These are phyloP conservation scores for Xyrichtys novacula DNA, from an alignment of 2,797 vertebrate genomes.

Conservation along the genomic window DNA sequence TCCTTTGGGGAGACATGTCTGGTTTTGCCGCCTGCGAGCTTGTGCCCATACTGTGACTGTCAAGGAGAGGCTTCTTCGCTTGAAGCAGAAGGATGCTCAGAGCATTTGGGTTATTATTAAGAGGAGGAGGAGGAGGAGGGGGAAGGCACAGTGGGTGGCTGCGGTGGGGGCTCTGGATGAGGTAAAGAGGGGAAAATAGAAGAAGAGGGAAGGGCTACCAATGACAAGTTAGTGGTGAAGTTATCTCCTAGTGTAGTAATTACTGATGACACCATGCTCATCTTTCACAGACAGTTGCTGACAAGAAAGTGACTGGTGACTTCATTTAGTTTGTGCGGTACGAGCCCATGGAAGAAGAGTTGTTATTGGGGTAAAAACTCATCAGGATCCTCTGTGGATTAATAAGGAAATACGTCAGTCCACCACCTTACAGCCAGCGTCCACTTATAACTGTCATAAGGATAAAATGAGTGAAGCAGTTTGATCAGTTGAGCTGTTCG, in stretches of 20 bases:
- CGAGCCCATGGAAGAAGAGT: neutral
- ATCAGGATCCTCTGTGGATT: too few species aligned
- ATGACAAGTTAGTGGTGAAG: conserved; percentile 65
- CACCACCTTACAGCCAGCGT: neutral
- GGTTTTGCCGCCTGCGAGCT: conserved; percentile 50
- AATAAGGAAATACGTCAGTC: too few species aligned
- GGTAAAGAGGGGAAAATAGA: conserved; percentile 62
- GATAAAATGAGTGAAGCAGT: neutral
- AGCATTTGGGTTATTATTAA: conserved; percentile 69
- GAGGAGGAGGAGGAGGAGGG: conserved; percentile 20
- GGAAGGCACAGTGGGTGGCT: conserved; percentile 7
- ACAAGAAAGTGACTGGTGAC: conserved; percentile 54
- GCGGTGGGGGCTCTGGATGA: conserved; percentile 33
- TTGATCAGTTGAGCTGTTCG: conserved; percentile 4
- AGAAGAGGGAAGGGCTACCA: conserved; percentile 61
- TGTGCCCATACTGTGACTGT: conserved; percentile 51
- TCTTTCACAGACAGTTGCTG: conserved; percentile 60
- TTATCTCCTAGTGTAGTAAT: conserved; percentile 56
- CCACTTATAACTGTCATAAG: neutral
- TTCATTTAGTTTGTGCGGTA: conserved; percentile 39
- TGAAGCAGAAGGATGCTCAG: conserved; percentile 63
- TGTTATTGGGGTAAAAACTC: too few species aligned
- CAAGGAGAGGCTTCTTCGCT: conserved; percentile 56
- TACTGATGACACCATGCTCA: conserved; percentile 56
- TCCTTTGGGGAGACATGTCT: conserved; percentile 57